Evolutionary conservation across 1,140 invertebrate genomes (phyloP), one percentile per base, ranked within the genome.

Genomic region (Tribolium castaneum): DNA sequence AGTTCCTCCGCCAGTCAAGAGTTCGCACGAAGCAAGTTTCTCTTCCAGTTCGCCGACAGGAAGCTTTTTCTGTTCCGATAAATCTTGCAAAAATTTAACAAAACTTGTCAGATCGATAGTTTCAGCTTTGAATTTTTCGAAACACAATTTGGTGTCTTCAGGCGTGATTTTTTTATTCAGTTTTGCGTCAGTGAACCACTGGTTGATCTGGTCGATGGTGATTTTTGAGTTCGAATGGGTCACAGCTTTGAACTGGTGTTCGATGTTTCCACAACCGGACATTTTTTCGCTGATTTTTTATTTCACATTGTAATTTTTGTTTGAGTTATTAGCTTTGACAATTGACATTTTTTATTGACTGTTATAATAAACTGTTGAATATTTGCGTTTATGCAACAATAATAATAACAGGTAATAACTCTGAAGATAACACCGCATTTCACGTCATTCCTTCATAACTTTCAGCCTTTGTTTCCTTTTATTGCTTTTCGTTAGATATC

Each of bases 211-310:
- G 3, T 59, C 54, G 6, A 59, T 7, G 54, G 22, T 59, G 54
- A 59, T 59, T 59, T 30, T 52, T 52, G 16, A 19, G 16, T 19
- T 19, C 16, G 16, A 19, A 1, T 52, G 12, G 16, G 10, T n/a
- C 54, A 59, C 9, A 59, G 19, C 54, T 22, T 30, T 19, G n/a
- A 59, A 59, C 54, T 59, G 54, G 22, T 59, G 54, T 25, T 59
- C 6, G 0, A 59, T 22, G 9, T 25, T 59, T 22, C 54, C 19
- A 10, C 54, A 19, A 22, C 16, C 54, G 10, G 54, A 1, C 54
- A 59, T 59, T 59, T n/a, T 25, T 6, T 3, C 25, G 5, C 16
- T 19, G 16, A 2, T 2, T 19, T 19, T 30, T 30, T 30, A 30
- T 4, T n/a, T n/a, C n/a, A n/a, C 25, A 30, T 30, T 19, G 16